Evolutionary conservation across 2,113 vertebrate species (phyloP).

Genomic region (Hypomesus transpacificus): DNA sequence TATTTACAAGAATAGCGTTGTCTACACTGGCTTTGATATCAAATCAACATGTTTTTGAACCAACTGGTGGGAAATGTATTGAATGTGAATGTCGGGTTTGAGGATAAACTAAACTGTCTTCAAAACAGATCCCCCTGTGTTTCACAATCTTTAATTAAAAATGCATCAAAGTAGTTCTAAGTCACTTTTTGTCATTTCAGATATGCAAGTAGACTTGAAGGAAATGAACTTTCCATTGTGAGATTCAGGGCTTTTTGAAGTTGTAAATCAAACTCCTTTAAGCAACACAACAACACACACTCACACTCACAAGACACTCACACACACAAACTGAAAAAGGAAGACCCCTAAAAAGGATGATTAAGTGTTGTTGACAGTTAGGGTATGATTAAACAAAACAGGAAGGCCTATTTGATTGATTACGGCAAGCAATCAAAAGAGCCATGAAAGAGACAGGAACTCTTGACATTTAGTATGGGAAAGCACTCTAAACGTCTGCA

Average conservation of each 20-base stretch:
- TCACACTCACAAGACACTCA: too few species aligned
- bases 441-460: too few species aligned
- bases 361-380: too few species aligned
- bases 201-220: not conserved
- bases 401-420: too few species aligned
- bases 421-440: too few species aligned
- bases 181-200: conserved; percentile 1
- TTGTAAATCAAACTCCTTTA: not conserved
- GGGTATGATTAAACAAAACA: too few species aligned
- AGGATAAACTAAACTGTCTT: conserved; percentile 1
- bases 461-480: too few species aligned
- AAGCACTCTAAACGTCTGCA: too few species aligned
- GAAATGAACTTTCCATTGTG: not conserved
- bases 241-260: not conserved
- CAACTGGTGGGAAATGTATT: not conserved
- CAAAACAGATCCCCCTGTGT: not conserved
- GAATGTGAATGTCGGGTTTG: not conserved
- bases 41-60: conserved; percentile 1
- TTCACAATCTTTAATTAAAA: conserved; percentile 1
- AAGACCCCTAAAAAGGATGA: too few species aligned
- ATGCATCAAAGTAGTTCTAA: not conserved
- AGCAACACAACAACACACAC: too few species aligned
- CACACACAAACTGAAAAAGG: too few species aligned
- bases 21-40: not conserved
- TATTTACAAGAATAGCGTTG: not conserved